Base-by-base conservation (phyloP, 1,140 invertebrate genomes). In the Saxidomus purpurata region DNA sequence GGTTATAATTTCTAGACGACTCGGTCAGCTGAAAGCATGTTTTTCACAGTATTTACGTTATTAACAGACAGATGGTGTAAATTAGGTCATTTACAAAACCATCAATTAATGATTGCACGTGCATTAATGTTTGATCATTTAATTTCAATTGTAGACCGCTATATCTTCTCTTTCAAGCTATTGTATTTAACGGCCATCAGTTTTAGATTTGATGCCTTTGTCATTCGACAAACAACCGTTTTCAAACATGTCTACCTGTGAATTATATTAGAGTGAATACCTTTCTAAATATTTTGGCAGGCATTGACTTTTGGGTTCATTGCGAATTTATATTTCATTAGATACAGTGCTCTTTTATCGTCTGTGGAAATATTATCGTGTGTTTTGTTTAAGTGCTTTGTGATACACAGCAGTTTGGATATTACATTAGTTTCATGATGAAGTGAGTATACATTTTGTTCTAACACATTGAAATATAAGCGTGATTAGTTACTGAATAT, bases 71-170 rank as follows among this genome's bases (percentile, higher is more conserved):
- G 34, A 71, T 34, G 15, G 13, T 38, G 31, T 38, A 19, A 71
- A 71, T 71, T 71, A 71, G 8, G 9, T 71, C 67, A 71, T 71
- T 71, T 71, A 13, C 17, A 71, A 71, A 71, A 17, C 13, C 67
- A 71, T 71, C 67, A 38, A 15, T 40, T 71, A 36, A 71, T 71
- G 2, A 71, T 71, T 38, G 28, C 67, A 36, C 67, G 67, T 71
- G 36, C 34, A 71, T 71, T 71, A 28, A 38, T 36, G 34, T 71
- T 38, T 71, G 67, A 71, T 71, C 0, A 38, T 2, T 0, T n/a
- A 36, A 71, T 38, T 71, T 22, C 15, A 19, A 71, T 1, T 25
- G 25, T 71, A 71, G 67, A 71, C 67, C 67, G 67, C 67, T 71
- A 36, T 71, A 71, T 38, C 38, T 71, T 38, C 67, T 71, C 34